These are phyloP conservation scores for Cherax quadricarinatus DNA, from an alignment of 1,140 invertebrate genomes.

Conservation along the genomic window DNA sequence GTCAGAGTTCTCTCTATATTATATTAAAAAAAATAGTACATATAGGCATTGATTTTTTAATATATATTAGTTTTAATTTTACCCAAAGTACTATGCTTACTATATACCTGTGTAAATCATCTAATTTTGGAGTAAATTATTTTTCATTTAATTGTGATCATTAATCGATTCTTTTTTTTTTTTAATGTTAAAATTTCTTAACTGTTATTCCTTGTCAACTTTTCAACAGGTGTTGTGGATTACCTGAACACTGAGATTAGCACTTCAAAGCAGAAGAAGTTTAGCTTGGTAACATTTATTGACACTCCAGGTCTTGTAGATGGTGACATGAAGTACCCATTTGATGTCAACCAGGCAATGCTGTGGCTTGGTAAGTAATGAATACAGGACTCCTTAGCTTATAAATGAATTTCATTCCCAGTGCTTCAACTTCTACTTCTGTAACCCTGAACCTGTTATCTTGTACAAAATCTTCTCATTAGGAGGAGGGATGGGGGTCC, in stretches of 20 bases:
- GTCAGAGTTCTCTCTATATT: no score
- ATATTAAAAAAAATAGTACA: no score
- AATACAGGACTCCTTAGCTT: no score
- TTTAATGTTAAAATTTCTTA: no score
- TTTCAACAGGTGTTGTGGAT: constrained; percentile 79
- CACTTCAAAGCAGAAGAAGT: constrained; percentile 79
- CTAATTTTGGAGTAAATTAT: no score
- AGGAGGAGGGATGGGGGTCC: no score
- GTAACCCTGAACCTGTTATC: neutral
- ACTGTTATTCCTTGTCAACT: constrained; percentile 28
- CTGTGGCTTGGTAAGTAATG: constrained; percentile 78
- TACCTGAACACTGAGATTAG: constrained; percentile 82
- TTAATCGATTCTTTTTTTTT: no score
- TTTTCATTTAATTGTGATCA: no score
- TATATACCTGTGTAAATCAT: no score
- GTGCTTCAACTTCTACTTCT: neutral
- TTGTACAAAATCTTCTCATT: neutral
- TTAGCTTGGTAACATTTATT: constrained; percentile 82
- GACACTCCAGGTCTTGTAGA: constrained; percentile 83
- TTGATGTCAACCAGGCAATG: constrained; percentile 82
- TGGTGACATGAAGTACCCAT: constrained; percentile 83
- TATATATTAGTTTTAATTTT: no score
- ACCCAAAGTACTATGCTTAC: no score
- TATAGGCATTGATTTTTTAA: no score
- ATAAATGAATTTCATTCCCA: neutral